Conservation (phyloP, 2,113 vertebrate genomes). For the Gymnocephalus cernua region DNA sequence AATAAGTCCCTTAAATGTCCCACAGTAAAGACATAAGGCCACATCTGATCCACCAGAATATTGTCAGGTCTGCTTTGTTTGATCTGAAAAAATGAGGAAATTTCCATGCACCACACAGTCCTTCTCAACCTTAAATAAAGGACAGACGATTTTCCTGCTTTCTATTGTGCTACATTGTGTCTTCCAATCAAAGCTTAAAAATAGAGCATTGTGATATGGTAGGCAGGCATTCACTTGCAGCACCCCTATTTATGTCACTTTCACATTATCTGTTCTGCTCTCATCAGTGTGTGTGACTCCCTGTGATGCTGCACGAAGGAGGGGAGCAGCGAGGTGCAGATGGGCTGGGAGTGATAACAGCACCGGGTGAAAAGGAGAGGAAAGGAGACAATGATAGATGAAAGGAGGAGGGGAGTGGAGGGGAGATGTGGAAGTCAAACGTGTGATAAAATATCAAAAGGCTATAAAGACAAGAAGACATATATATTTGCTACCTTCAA, state of each 20-base stretch:
- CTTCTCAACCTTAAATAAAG: conserved; percentile 51
- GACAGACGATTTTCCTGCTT: background rate
- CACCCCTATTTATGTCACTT: conserved; percentile 64
- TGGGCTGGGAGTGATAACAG: conserved; percentile 75
- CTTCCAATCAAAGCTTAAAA: conserved; percentile 44
- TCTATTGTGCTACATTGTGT: conserved; percentile 29
- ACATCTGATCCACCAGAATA: conserved; percentile 39
- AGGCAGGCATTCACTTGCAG: conserved; percentile 29
- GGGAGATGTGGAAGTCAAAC: conserved; percentile 58
- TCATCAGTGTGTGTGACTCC: conserved; percentile 38
- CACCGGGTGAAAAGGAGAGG: conserved; percentile 66
- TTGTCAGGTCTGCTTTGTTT: conserved; percentile 45
- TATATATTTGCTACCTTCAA: conserved; percentile 46
- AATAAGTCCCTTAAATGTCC: conserved; percentile 56
- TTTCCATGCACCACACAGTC: conserved; percentile 34
- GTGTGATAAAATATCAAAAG: conserved; percentile 67
- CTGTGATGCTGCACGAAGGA: conserved; percentile 39
- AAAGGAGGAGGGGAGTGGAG: conserved; percentile 39
- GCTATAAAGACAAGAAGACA: conserved; percentile 56
- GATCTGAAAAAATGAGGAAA: conserved; percentile 51
- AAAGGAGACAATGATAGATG: conserved; percentile 70
- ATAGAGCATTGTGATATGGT: conserved; percentile 37
- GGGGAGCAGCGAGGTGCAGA: conserved; percentile 68
- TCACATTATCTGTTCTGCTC: conserved; percentile 63
- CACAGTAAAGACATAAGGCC: conserved; percentile 37